Evolutionary conservation across 2,888 invertebrate species (phyloP), one percentile per base, ranked within the genome.

Genomic region (Hypolimnas misippus): DNA sequence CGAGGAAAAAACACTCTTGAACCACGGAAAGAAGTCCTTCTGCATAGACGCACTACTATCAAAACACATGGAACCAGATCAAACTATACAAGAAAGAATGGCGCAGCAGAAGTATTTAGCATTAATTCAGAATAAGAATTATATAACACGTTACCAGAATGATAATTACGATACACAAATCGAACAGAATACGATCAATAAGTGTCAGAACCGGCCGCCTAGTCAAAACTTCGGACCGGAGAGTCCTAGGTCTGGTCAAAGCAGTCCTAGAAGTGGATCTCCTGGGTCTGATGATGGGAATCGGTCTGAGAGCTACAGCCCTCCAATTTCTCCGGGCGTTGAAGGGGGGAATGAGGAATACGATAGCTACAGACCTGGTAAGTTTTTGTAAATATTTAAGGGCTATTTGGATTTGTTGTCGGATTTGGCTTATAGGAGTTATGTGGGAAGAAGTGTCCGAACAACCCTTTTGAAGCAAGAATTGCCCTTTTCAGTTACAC

Each of bases 1-100:
- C 29, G 89, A 89, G 29, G 88, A 91, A 0, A 91, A 89, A 66
- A 92, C 92, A 0, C 81, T 87, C 0, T 25, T 92, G 0, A 85
- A 79, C 52, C 85, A 83, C 42, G 75, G 71, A 0, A 95, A 95
- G 70, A 96, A 96, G 56, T 97, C 97, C 0, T 98, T 98, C 79
- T 97, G 98, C 79, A 98, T 98, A 70, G 98, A 98, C 77, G 97
- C 98, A 0, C 84, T 98, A 2, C 85, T 98, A 2, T 97, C 97
- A 0, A 93, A 94, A 57, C 85, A 87, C 10, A 73, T 83, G 0
- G 80, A 82, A 50, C 81, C 77, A 7, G 87, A 83, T 25, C 73
- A 67, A 12, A 89, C 87, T 1, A 66, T 85, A 0, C 86, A 84
- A 42, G 87, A 88, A 1, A 79, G 80, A 42, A 78, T 87, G 73